Percentiles rank a stretch among this genome's conserved stretches.
phyloP scores from a whole-genome alignment of 1,140 invertebrate genomes.

The Rhizoglyphus robini region DNA sequence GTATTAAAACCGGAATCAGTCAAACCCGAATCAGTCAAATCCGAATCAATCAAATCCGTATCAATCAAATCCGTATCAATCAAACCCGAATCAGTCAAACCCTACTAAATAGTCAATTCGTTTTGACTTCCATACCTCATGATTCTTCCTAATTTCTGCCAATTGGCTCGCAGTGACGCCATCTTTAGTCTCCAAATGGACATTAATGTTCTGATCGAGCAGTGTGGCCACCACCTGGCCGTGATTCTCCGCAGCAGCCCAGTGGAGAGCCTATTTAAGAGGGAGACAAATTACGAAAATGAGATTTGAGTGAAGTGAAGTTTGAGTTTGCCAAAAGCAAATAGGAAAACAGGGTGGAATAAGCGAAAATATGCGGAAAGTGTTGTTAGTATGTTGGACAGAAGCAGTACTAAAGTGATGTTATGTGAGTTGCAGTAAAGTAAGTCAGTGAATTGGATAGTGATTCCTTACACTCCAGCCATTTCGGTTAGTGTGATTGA shows the following conservation, averaged over 20 bases:
- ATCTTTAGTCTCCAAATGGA: slow-evolving; percentile 28
- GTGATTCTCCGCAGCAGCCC: slow-evolving; percentile 30
- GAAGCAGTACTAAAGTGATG: no score
- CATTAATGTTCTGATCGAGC: slow-evolving; percentile 29
- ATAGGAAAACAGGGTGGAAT: not conserved
- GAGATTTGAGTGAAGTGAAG: no score
- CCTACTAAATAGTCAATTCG: not conserved
- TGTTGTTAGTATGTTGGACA: not conserved
- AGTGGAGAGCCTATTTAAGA: slow-evolving; percentile 30
- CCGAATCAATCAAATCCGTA: not conserved
- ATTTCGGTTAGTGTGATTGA: slow-evolving; percentile 32
- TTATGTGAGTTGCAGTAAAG: no score
- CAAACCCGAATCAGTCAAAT: not conserved
- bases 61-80: no score
- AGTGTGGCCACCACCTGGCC: slow-evolving; percentile 28
- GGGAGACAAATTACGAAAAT: slow-evolving; percentile 13
- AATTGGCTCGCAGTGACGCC: slow-evolving; percentile 26
- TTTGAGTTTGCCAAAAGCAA: slow-evolving; percentile 18
- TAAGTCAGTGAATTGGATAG: not conserved
- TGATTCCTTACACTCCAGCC: slow-evolving; percentile 33
- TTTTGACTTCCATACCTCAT: not conserved
- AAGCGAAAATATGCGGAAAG: not conserved
- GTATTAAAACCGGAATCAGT: no score
- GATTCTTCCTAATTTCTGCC: not conserved
- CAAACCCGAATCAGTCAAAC: not conserved